These are phyloP conservation scores for Oscheius sp. DNA, from an alignment of 2,888 invertebrate species.

Conservation along the genomic window DNA sequence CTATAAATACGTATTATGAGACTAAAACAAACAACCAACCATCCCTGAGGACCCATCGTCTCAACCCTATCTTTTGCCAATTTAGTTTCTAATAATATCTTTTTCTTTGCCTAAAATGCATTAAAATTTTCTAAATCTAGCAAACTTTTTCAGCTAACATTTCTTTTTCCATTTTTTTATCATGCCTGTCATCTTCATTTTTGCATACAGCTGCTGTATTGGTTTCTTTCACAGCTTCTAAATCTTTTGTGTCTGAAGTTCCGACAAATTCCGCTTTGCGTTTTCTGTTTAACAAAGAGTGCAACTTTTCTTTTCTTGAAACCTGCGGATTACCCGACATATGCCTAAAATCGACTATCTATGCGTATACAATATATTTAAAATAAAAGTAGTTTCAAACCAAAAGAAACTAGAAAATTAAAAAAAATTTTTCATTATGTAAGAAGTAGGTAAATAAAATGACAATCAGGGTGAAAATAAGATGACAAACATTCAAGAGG, in stretches of 20 bases:
- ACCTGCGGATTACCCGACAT: neutral
- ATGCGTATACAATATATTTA: neutral
- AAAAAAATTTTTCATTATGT: slow-evolving; percentile 1
- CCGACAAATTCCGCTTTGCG: slow-evolving; percentile 32
- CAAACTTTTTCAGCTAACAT: neutral
- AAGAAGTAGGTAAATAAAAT: neutral
- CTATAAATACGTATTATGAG: slow-evolving; percentile 35
- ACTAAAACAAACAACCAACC: slow-evolving; percentile 34
- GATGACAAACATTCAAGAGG: neutral
- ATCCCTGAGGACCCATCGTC: slow-evolving; percentile 51
- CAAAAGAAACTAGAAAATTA: neutral
- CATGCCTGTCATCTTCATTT: neutral
- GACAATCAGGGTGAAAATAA: slow-evolving; percentile 6
- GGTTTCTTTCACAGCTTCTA: neutral
- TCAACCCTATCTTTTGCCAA: slow-evolving; percentile 6
- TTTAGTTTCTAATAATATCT: neutral
- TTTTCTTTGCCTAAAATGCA: neutral
- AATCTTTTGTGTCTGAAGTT: slow-evolving; percentile 14
- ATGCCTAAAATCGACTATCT: neutral
- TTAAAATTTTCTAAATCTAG: neutral
- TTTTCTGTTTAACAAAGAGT: slow-evolving; percentile 46
- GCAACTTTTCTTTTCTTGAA: slow-evolving; percentile 37
- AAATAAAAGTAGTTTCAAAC: neutral
- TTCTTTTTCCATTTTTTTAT: slow-evolving; percentile 11
- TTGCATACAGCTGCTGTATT: neutral